phyloP scores from a whole-genome alignment of 2,888 invertebrate genomes.

The Acleris holmiana region DNA sequence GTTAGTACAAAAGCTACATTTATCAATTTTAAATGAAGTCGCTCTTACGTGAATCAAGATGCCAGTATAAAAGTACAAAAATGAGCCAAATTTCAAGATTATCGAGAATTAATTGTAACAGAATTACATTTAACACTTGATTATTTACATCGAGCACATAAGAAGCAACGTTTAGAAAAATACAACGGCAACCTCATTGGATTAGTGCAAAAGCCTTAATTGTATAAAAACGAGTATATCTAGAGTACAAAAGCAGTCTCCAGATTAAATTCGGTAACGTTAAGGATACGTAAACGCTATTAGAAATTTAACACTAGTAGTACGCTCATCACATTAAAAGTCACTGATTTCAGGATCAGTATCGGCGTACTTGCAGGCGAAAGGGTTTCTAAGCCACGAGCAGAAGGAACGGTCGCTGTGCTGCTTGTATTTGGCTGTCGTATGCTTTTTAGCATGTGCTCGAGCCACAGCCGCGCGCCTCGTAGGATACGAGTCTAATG shows the following conservation, averaged over 20 bases:
- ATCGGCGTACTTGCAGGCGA: slow-evolving; percentile 91
- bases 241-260: slow-evolving; percentile 85
- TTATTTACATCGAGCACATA: slow-evolving; percentile 67
- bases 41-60: slow-evolving; percentile 48
- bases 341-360: slow-evolving; percentile 88
- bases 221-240: slow-evolving; percentile 72
- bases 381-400: slow-evolving; percentile 90
- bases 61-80: slow-evolving; percentile 81
- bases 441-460: slow-evolving; percentile 81
- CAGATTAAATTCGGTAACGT: slow-evolving; percentile 85
- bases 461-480: slow-evolving; percentile 77
- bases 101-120: slow-evolving; percentile 40
- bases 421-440: slow-evolving; percentile 87
- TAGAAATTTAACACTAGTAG: slow-evolving; percentile 54
- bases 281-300: slow-evolving; percentile 70
- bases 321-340: slow-evolving; percentile 67
- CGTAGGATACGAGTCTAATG: slow-evolving; percentile 89
- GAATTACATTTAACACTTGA: slow-evolving; percentile 58
- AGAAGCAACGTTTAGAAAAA: slow-evolving; percentile 76
- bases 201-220: slow-evolving; percentile 74
- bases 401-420: slow-evolving; percentile 89
- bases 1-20: slow-evolving; percentile 52
- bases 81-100: slow-evolving; percentile 65
- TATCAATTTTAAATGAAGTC: slow-evolving; percentile 45
- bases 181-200: slow-evolving; percentile 76